A percentile compares a stretch with the other conserved stretches of the same genome.
These are phyloP conservation scores for Acrocyrtus sp. DNA, from an alignment of 2,888 invertebrate genomes.

Conservation along the genomic window DNA sequence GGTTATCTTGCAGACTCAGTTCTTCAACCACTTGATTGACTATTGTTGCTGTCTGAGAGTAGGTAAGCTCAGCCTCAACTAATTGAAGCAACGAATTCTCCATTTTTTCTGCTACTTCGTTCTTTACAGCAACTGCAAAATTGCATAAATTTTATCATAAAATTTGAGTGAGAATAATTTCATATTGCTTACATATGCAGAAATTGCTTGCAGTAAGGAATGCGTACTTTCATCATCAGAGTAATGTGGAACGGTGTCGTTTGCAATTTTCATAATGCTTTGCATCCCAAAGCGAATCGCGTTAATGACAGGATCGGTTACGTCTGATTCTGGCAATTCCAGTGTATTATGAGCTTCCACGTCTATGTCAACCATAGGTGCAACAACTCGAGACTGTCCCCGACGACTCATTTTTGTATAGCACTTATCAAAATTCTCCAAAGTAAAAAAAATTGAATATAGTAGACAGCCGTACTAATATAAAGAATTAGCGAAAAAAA, in stretches of 20 bases:
- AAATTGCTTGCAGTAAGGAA: not conserved
- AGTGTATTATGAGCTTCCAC: constrained; percentile 11
- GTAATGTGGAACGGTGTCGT: constrained; percentile 36
- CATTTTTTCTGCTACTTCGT: not conserved
- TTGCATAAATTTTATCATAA: too few relatives aligned
- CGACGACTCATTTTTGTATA: constrained; percentile 14
- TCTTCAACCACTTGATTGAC: constrained; percentile 35
- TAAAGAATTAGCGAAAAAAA: too few relatives aligned
- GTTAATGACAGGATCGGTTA: constrained; percentile 19
- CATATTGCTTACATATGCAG: too few relatives aligned
- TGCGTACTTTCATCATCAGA: constrained; percentile 10
- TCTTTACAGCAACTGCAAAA: constrained; percentile 9
- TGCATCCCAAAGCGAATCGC: constrained; percentile 35
- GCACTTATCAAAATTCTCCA: too few relatives aligned
- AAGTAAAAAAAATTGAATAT: too few relatives aligned
- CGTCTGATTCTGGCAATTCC: not conserved
- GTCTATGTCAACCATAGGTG: not conserved
- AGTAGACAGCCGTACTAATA: too few relatives aligned
- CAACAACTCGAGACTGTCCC: not conserved
- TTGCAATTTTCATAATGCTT: constrained; percentile 16
- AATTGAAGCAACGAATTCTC: constrained; percentile 18
- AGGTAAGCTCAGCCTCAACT: constrained; percentile 27
- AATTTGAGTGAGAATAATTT: too few relatives aligned
- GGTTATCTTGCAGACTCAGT: constrained; percentile 20
- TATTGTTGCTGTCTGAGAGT: constrained; percentile 12